Conservation (phyloP, 2,113 vertebrate species). For the Rafetus swinhoei region DNA sequence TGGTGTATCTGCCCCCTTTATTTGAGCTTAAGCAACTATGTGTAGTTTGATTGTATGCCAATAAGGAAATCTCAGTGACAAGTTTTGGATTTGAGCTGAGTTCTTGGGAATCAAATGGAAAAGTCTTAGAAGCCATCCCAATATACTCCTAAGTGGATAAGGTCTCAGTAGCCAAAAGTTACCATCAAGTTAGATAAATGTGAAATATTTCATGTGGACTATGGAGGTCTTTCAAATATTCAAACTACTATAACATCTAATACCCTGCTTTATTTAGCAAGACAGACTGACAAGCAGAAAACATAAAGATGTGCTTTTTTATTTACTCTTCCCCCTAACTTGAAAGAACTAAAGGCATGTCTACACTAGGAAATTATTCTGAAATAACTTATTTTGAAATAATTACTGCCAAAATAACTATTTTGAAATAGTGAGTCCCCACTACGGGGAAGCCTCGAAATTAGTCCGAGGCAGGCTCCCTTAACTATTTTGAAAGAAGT, state of each 20-base stretch:
- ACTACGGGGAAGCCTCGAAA: no score
- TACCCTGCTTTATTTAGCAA: conserved; percentile 2
- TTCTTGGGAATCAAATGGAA: background rate
- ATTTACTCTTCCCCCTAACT: background rate
- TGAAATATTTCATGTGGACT: background rate
- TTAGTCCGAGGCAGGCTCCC: no score
- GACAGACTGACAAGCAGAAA: background rate
- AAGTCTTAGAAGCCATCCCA: background rate
- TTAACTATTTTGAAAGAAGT: no score
- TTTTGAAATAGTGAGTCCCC: no score
- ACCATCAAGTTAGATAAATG: background rate
- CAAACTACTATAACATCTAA: background rate
- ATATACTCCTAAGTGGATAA: background rate
- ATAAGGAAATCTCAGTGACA: background rate
- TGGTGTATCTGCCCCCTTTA: background rate
- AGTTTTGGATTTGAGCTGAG: background rate
- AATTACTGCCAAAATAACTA: no score
- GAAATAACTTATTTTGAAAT: no score
- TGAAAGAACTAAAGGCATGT: background rate
- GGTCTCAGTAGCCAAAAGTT: background rate
- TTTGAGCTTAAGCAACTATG: background rate
- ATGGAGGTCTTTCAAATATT: background rate
- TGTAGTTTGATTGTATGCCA: background rate
- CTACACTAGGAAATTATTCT: no score
- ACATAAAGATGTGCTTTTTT: background rate